phyloP scores from a whole-genome alignment of 64 coral and sea anemone species.

The Stichodactyla mertensii region DNA sequence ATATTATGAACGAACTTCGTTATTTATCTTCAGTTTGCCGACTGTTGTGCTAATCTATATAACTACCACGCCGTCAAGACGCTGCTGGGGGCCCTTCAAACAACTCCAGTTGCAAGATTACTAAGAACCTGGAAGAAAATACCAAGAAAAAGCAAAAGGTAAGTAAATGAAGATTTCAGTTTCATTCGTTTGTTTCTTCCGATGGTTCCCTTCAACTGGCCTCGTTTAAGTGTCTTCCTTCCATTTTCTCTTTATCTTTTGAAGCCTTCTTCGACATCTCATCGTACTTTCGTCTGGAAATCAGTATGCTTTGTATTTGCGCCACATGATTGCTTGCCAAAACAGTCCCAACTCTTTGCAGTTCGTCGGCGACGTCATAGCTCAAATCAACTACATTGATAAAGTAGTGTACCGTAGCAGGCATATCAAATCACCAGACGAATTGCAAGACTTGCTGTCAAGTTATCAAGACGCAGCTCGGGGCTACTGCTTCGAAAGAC shows the following conservation, averaged over 20 bases:
- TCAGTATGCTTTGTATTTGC: not conserved
- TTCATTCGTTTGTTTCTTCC: not conserved
- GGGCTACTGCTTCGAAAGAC: not conserved
- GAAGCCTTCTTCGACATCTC: not conserved
- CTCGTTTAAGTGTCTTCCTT: not conserved
- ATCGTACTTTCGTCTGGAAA: not conserved
- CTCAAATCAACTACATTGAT: not conserved
- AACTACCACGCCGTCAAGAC: constrained; percentile 2
- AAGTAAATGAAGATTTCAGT: not conserved
- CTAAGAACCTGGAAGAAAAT: not conserved
- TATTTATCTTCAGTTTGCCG: not conserved
- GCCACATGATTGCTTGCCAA: not conserved
- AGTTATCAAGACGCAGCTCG: not conserved
- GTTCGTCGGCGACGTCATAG: not conserved
- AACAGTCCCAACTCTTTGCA: not conserved
- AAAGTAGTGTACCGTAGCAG: not conserved
- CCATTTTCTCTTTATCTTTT: not conserved
- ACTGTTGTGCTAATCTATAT: not conserved
- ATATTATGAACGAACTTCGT: too few relatives aligned
- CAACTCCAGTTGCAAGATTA: not conserved
- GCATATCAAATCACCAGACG: not conserved
- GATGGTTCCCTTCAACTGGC: too few relatives aligned
- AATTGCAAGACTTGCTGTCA: not conserved
- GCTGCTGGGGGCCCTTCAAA: not conserved
- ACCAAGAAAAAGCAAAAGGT: constrained; percentile 2